Base-by-base conservation (phyloP, 2,888 invertebrate species). In the Leptopilina myrica region DNA sequence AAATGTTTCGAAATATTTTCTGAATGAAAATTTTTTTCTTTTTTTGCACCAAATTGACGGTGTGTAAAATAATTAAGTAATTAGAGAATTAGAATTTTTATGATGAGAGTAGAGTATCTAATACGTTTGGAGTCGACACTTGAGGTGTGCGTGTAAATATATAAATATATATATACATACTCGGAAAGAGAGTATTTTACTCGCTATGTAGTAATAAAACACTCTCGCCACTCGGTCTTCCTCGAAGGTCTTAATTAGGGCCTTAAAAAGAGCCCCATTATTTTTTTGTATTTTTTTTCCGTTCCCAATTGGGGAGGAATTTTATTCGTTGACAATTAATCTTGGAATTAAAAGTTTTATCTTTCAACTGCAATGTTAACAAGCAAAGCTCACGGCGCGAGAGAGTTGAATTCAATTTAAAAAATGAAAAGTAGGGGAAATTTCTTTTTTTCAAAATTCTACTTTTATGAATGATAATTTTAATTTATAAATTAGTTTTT, bases 221-320 rank as follows among this genome's bases (percentile, higher is more conserved):
- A 64, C 64, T 64, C 64, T 12, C 26, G 40, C 64, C 64, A 40
- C 64, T 33, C 12, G 33, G 14, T 12, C 33, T 40, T 64, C 64
- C 40, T 64, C 33, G 64, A 64, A 26, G 40, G 33, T 64, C 64
- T 64, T 64, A 64, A 64, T 64, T 64, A 64, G 40, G 62, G 62
- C 40, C 64, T 64, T 40, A 64, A 64, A 40, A 64, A 64, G 64
- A 64, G 64, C 12, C 40, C 64, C 64, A 26, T 33, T 64, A 33
- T 12, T 64, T 64, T 64, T 64, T 64, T 64, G 3, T 33, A 33
- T 43, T 43, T 43, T 64, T 15, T 11, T 62, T 20, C 62, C 62
- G 9, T 14, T 33, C 33, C 33, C 33, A 33, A 33, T 33, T 64
- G 33, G 64, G 40, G 26, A 64, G 64, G 64, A 64, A 64, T 64